Percentiles rank a stretch among this genome's conserved stretches.
Conservation (phyloP, 2,113 vertebrate species). For the Triplophysa tibetana region DNA sequence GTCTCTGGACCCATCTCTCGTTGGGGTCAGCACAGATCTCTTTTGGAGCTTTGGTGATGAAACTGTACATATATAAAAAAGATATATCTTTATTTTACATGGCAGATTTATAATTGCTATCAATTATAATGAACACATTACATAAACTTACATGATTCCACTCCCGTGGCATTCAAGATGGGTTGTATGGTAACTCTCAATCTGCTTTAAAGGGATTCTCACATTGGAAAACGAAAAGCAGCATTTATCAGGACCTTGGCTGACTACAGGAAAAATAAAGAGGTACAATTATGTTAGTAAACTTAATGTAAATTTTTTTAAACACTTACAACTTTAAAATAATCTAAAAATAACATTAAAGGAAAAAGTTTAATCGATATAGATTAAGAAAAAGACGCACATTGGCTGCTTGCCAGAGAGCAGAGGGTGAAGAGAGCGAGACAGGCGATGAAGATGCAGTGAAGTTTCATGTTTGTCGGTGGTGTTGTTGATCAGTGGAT, state of each 20-base stretch:
- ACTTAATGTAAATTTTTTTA: background rate
- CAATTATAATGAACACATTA: background rate
- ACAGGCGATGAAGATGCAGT: slow-evolving; percentile 12
- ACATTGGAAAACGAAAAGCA: slow-evolving; percentile 29
- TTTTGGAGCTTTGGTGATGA: background rate
- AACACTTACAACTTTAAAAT: background rate
- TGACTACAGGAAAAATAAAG: slow-evolving; percentile 7
- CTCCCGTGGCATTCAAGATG: background rate
- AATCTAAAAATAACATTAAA: background rate
- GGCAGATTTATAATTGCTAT: background rate
- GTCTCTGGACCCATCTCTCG: slow-evolving; percentile 5
- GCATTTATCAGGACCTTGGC: slow-evolving; percentile 38
- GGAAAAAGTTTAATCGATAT: background rate
- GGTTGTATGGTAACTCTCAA: slow-evolving; percentile 15
- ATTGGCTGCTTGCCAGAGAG: slow-evolving; percentile 8
- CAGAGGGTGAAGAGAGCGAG: slow-evolving; percentile 32
- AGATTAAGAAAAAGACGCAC: slow-evolving; percentile 15
- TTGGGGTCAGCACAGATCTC: slow-evolving; percentile 18
- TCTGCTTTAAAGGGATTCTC: background rate
- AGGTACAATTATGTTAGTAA: background rate
- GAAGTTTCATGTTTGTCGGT: slow-evolving; percentile 26
- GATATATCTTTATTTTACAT: background rate
- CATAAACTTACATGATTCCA: slow-evolving; percentile 29
- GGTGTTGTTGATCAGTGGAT: background rate
- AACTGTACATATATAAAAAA: slow-evolving; percentile 2